phyloP scores from a whole-genome alignment of 2,113 vertebrate species.

The Thunnus maccoyii region DNA sequence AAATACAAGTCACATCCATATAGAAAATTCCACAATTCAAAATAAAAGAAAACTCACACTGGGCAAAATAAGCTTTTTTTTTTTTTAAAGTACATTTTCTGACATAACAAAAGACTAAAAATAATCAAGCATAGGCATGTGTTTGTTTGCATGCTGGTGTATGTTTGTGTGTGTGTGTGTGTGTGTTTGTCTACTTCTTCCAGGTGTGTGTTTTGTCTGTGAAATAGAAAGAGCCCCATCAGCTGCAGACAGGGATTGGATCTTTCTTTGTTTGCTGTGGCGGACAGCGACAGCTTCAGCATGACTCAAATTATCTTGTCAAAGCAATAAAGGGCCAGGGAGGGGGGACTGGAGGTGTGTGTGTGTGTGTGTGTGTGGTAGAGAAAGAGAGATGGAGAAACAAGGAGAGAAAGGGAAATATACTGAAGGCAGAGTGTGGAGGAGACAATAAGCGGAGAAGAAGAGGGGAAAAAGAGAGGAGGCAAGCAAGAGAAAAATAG shows the following conservation, averaged over 20 bases:
- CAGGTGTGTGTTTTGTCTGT: conserved; percentile 59
- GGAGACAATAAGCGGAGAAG: not conserved
- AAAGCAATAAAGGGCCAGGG: conserved; percentile 77
- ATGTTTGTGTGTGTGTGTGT: conserved; percentile 29
- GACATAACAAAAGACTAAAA: conserved; percentile 40
- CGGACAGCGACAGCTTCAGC: conserved; percentile 75
- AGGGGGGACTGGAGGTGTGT: not conserved
- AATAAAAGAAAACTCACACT: conserved; percentile 28
- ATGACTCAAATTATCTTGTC: conserved; percentile 86
- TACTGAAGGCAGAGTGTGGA: conserved; percentile 7
- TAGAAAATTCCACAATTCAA: conserved; percentile 25
- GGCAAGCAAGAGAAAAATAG: conserved; percentile 5
- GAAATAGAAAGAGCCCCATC: conserved; percentile 72
- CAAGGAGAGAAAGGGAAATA: conserved; percentile 45
- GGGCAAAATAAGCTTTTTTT: conserved; percentile 32
- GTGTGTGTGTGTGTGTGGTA: not conserved
- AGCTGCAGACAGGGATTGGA: conserved; percentile 73
- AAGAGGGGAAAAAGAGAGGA: not conserved
- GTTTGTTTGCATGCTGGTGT: conserved; percentile 25
- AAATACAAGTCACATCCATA: conserved; percentile 27
- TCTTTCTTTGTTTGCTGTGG: conserved; percentile 81
- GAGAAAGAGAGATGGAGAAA: conserved; percentile 49
- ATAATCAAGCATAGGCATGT: conserved; percentile 33
- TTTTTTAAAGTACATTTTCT: not conserved
- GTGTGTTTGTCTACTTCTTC: conserved; percentile 18